phyloP scores from a whole-genome alignment of 2,888 invertebrate genomes.

The Blera fallax region DNA sequence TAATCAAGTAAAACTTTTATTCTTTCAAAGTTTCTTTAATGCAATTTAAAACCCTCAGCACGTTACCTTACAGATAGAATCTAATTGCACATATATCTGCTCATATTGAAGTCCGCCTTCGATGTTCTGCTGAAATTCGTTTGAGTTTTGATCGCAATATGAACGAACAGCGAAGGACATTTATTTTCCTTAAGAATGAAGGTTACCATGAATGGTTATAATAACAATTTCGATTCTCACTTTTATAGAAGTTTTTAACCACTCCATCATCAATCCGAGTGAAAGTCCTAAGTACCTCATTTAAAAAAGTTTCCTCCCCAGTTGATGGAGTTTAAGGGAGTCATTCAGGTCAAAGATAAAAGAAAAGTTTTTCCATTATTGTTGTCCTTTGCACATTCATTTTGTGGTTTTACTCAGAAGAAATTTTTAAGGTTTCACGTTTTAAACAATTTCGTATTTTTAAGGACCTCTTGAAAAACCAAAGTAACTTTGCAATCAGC shows the following conservation, averaged over 20 bases:
- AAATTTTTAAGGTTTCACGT: not conserved
- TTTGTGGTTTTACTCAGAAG: conserved; percentile 3
- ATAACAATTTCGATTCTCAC: conserved; percentile 27
- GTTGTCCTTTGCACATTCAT: conserved; percentile 25
- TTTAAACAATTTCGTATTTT: not conserved
- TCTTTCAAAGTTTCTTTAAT: not conserved
- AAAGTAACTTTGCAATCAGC: no score
- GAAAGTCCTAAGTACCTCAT: conserved; percentile 56
- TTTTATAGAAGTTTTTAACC: conserved; percentile 50
- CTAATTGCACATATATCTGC: no score
- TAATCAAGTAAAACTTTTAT: conserved; percentile 14
- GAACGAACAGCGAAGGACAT: not conserved
- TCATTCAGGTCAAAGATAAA: conserved; percentile 37
- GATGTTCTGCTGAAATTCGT: not conserved
- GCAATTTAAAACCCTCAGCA: not conserved
- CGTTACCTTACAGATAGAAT: not conserved
- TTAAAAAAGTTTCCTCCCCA: conserved; percentile 33
- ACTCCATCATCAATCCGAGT: conserved; percentile 64
- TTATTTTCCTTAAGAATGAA: not conserved
- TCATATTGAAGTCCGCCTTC: not conserved
- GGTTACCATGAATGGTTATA: not conserved
- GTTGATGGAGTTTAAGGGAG: conserved; percentile 41
- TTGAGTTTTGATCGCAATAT: not conserved
- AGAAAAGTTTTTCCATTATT: conserved; percentile 65
- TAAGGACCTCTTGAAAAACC: no score